Evolutionary conservation across 2,888 invertebrate genomes (phyloP).

Genomic region (Bombylius discolor): DNA sequence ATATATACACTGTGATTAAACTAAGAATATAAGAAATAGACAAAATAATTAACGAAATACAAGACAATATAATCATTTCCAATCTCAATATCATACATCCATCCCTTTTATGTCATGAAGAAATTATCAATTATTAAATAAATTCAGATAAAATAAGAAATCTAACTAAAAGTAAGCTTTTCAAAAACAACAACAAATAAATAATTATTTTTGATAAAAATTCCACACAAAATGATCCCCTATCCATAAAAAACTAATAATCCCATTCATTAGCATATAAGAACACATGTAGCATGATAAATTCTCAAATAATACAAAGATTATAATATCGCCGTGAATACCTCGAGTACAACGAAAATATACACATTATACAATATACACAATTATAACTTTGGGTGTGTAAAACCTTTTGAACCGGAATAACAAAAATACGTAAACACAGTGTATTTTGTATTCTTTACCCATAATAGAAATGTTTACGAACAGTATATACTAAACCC

Average conservation of each 20-base stretch:
- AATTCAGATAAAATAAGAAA: slow-evolving; percentile 3
- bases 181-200: slow-evolving; percentile 5
- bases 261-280: slow-evolving; percentile 1
- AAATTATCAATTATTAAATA: neutral
- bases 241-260: slow-evolving; percentile 6
- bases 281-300: slow-evolving; percentile 1
- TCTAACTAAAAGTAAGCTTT: slow-evolving; percentile 2
- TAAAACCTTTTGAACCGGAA: no score
- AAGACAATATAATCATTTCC: slow-evolving; percentile 3
- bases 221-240: no score
- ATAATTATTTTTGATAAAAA: slow-evolving; percentile 3
- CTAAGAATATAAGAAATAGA: no score
- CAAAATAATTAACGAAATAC: no score
- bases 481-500: no score
- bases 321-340: slow-evolving; percentile 1
- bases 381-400: no score
- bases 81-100: slow-evolving; percentile 6
- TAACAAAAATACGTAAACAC: no score
- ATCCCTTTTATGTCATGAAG: slow-evolving; percentile 2
- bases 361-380: no score
- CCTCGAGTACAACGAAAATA: slow-evolving; percentile 3
- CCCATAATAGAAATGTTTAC: no score
- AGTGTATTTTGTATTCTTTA: no score
- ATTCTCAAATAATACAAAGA: slow-evolving; percentile 1
- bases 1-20: no score